These are phyloP conservation scores for Syrphus vitripennis DNA, from an alignment of 2,888 invertebrate genomes.

Conservation along the genomic window DNA sequence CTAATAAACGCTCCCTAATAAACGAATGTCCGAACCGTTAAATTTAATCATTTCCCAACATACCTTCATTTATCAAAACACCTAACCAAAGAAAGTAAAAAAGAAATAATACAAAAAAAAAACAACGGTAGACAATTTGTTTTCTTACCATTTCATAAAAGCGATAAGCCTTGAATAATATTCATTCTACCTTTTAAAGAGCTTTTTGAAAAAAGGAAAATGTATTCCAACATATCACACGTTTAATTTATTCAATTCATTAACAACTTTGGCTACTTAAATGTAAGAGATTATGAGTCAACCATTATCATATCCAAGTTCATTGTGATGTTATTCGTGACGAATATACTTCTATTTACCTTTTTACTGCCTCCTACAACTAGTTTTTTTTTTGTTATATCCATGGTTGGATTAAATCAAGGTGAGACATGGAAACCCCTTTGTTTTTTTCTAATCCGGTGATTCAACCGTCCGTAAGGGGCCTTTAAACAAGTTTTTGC, in stretches of 20 bases:
- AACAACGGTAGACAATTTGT: not conserved
- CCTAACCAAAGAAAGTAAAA: not conserved
- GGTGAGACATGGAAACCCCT: not conserved
- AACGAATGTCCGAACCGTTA: not conserved
- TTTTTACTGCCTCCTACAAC: conserved; percentile 35
- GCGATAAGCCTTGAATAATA: not conserved
- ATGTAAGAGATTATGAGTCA: conserved; percentile 35
- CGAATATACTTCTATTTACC: conserved; percentile 9
- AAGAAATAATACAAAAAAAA: no score
- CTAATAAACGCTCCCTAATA: conserved; percentile 4
- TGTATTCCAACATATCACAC: conserved; percentile 36
- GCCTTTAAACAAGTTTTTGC: no score
- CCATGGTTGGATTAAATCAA: not conserved
- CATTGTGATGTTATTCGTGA: conserved; percentile 51
- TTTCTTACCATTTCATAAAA: not conserved
- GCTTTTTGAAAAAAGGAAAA: not conserved
- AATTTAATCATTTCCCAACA: not conserved
- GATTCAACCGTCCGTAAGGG: no score
- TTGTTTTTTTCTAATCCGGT: no score
- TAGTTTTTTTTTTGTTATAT: not conserved
- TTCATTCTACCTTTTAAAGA: not conserved
- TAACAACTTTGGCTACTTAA: conserved; percentile 12
- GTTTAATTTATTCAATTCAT: conserved; percentile 45
- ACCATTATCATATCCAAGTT: conserved; percentile 43
- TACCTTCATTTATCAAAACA: not conserved